Base-by-base conservation (phyloP, 2,113 vertebrate species). In the Ammospiza caudacuta region DNA sequence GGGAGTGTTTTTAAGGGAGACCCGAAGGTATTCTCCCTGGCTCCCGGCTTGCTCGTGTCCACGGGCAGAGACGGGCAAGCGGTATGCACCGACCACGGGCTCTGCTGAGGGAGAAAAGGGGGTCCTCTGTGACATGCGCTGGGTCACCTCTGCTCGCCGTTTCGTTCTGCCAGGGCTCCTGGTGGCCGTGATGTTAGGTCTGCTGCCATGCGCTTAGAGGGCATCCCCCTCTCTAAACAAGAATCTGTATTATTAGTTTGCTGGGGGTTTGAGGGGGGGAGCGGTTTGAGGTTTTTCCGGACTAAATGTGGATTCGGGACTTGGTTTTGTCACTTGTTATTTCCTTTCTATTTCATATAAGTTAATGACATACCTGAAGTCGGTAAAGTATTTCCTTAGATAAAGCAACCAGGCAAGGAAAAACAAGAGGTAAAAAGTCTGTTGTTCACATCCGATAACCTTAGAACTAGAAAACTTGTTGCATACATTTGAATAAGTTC, bases 381-480 rank as follows among this genome's bases (percentile, higher is more conserved):
- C 61, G 69, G n/a, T 58, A 19, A 91, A 87, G 37, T 51, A 75
- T 68, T 96, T 88, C 82, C 87, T 91, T 39, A 77, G 63, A 39
- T 59, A 80, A 91, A 95, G 64, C 68, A 63, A 67, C 20, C 55
- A 64, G 61, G n/a, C 80, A 80, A 73, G 54, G 54, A 46, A 87
- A 92, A 86, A 86, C n/a, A 62, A 61, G 59, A 73, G 52, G 41
- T 54, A 80, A 81, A 94, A 46, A 6, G 63, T 37, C 83, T 90
- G 47, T 90, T 89, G 73, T 57, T 78, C 88, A 68, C 80, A 93
- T 72, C 83, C 94, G 93, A 93, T 92, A 95, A 95, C 86, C 85
- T 89, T 74, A 86, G 92, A 83, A 90, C 85, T 43, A 77, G 64
- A 90, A 93, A 96, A 95, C 81, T 91, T 95, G 68, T 95, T 84